Evolutionary conservation across 35 echinoderm and acorn worm species (phyloP).

Genomic region (Lytechinus variegatus): DNA sequence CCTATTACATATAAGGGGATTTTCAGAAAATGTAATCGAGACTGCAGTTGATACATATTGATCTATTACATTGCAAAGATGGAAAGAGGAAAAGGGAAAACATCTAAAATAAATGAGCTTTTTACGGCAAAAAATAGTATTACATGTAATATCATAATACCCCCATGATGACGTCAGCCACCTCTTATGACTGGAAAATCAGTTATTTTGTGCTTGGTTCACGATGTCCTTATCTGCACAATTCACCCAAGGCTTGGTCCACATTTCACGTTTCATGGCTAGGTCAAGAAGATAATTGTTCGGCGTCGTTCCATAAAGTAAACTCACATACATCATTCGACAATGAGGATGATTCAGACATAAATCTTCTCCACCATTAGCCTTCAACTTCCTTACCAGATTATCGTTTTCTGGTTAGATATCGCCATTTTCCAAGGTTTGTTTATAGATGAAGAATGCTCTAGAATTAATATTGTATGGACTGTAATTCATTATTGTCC

Average conservation of each 20-base stretch:
- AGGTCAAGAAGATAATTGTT: conserved; percentile 1
- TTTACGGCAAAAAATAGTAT: too few relatives aligned
- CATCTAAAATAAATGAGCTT: too few relatives aligned
- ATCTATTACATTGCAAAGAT: too few relatives aligned
- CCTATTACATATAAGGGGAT: too few relatives aligned
- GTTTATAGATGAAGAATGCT: background rate
- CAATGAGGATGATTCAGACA: background rate
- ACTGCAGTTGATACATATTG: too few relatives aligned
- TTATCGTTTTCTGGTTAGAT: background rate
- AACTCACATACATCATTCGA: background rate
- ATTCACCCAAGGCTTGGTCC: background rate
- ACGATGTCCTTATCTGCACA: background rate
- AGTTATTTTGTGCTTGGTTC: background rate
- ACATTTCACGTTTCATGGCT: background rate
- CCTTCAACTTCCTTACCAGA: background rate
- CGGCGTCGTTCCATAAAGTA: background rate
- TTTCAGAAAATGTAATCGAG: too few relatives aligned
- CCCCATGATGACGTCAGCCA: background rate
- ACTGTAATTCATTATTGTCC: background rate
- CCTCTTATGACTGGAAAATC: background rate
- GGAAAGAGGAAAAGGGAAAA: too few relatives aligned
- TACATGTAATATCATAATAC: background rate
- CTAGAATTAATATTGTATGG: background rate
- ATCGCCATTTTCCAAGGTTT: background rate
- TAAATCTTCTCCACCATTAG: background rate